Conservation (phyloP, 2,888 invertebrate species). For the Patella pellucida region DNA sequence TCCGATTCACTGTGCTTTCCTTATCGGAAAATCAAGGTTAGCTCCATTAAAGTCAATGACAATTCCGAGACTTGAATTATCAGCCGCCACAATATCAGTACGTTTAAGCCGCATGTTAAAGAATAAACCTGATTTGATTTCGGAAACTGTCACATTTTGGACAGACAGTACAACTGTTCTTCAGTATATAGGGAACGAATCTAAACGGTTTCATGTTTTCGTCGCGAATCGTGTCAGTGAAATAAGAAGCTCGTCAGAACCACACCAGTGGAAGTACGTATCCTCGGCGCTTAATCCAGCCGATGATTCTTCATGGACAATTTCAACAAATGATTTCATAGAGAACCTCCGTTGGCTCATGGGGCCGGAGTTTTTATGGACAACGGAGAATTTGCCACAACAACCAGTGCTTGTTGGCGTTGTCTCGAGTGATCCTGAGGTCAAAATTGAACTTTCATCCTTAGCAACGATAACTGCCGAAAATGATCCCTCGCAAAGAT, state of each 20-base stretch:
- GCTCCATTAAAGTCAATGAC: slow-evolving; percentile 16
- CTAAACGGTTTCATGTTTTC: slow-evolving; percentile 15
- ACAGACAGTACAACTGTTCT: slow-evolving; percentile 15
- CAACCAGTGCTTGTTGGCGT: too few species aligned
- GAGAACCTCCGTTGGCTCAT: slow-evolving; percentile 16
- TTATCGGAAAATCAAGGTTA: slow-evolving; percentile 19
- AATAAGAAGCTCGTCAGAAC: slow-evolving; percentile 1
- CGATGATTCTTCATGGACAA: slow-evolving; percentile 2
- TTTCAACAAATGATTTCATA: not conserved
- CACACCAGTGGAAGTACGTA: slow-evolving; percentile 7
- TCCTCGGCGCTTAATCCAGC: slow-evolving; percentile 7
- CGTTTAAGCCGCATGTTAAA: not conserved
- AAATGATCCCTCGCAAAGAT: too few species aligned
- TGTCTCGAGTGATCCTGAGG: too few species aligned
- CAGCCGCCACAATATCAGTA: slow-evolving; percentile 19
- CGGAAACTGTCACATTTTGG: slow-evolving; percentile 13
- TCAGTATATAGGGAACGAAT: slow-evolving; percentile 12
- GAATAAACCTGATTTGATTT: not conserved
- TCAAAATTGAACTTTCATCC: too few species aligned
- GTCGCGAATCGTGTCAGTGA: slow-evolving; percentile 17
- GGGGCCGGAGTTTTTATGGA: too few species aligned
- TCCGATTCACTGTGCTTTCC: slow-evolving; percentile 17
- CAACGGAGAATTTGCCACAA: too few species aligned
- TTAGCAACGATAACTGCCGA: too few species aligned
- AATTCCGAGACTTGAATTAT: slow-evolving; percentile 22